These are phyloP conservation scores for Takifugu bimaculatus DNA, from an alignment of 2,113 vertebrate species.

Conservation along the genomic window DNA sequence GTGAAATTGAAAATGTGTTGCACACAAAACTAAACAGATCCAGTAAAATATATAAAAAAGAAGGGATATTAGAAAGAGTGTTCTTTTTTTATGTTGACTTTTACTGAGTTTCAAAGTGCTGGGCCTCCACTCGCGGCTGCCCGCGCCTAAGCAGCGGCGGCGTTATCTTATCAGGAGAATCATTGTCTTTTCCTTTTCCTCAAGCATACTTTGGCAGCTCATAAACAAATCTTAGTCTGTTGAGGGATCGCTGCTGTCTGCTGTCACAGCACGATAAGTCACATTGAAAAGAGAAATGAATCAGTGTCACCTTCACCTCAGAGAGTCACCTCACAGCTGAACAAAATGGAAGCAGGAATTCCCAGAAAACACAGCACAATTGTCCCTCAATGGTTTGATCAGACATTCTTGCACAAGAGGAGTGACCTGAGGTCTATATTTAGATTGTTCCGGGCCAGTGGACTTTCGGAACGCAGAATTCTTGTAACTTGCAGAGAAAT, in stretches of 20 bases:
- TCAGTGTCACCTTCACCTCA: conserved; percentile 31
- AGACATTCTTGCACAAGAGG: conserved; percentile 35
- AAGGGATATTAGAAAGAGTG: too few species aligned
- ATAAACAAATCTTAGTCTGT: conserved; percentile 26
- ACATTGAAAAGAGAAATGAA: conserved; percentile 27
- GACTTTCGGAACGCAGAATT: conserved; percentile 49
- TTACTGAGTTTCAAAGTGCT: too few species aligned
- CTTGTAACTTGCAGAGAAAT: conserved; percentile 26
- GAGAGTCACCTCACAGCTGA: conserved; percentile 24
- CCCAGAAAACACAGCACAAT: conserved; percentile 36
- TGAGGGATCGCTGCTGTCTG: conserved; percentile 13
- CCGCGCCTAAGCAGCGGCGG: conserved; percentile 4
- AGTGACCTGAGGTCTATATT: conserved; percentile 57
- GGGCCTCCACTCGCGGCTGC: background rate
- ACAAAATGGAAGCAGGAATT: conserved; percentile 48
- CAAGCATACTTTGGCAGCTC: conserved; percentile 36
- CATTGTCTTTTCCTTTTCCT: conserved; percentile 14
- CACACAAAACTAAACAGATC: background rate
- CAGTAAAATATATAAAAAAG: too few species aligned
- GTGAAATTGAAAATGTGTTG: too few species aligned
- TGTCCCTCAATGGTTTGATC: conserved; percentile 26
- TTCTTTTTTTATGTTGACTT: too few species aligned
- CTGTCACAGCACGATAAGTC: conserved; percentile 15
- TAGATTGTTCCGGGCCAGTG: conserved; percentile 62
- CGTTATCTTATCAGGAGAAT: conserved; percentile 42